Percentiles rank a stretch among this genome's conserved stretches.
These are phyloP conservation scores for Helicoverpa zea DNA, from an alignment of 1,140 invertebrate genomes.

Conservation along the genomic window DNA sequence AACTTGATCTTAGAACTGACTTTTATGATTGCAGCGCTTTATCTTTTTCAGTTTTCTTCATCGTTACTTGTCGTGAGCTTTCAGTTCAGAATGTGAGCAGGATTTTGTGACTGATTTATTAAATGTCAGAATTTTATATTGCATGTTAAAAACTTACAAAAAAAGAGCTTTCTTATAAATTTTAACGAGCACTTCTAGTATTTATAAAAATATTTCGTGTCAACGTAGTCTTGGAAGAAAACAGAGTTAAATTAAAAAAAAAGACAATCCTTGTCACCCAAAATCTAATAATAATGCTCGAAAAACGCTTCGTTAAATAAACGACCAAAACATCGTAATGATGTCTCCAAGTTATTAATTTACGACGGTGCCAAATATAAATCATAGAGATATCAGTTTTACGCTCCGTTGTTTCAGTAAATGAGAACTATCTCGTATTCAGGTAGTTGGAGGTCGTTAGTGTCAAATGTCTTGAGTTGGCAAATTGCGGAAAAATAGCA, in stretches of 20 bases:
- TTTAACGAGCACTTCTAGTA: too few species aligned
- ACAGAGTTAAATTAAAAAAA: too few species aligned
- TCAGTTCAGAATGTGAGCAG: too few species aligned
- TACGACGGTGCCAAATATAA: slow-evolving; percentile 33
- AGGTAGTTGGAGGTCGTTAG: slow-evolving; percentile 38
- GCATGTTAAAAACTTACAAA: too few species aligned
- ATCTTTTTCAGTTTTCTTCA: background rate
- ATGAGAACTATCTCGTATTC: slow-evolving; percentile 38
- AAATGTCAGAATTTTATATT: too few species aligned
- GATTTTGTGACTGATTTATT: too few species aligned
- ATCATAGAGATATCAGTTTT: slow-evolving; percentile 41
- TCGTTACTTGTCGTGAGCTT: too few species aligned
- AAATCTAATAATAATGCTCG: background rate
- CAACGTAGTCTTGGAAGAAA: too few species aligned
- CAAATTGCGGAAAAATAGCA: slow-evolving; percentile 28
- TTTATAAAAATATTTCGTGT: too few species aligned
- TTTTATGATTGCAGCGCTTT: background rate
- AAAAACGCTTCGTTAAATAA: slow-evolving; percentile 10
- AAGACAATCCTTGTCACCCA: background rate
- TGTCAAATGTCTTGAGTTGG: slow-evolving; percentile 42
- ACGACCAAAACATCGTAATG: slow-evolving; percentile 23
- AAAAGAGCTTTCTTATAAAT: too few species aligned
- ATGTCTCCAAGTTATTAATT: slow-evolving; percentile 38
- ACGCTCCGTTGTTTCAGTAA: slow-evolving; percentile 37
- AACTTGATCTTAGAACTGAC: background rate